These are phyloP conservation scores for Equus quagga DNA, from an alignment of 2,113 vertebrate species.

Conservation along the genomic window DNA sequence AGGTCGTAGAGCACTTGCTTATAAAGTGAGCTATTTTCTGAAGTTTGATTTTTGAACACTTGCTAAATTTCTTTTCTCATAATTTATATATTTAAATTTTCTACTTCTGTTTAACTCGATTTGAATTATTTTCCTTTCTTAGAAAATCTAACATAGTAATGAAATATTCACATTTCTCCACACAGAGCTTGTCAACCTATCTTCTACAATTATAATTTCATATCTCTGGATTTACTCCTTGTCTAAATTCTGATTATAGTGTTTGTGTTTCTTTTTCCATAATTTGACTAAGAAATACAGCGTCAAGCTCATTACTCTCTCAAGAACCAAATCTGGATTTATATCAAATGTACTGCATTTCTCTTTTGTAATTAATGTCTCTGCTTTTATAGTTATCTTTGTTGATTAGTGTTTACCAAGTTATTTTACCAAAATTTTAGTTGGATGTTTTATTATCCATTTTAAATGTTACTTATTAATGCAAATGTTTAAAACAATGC, in stretches of 20 bases:
- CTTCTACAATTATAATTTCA: neutral
- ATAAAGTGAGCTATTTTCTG: neutral
- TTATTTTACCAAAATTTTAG: neutral
- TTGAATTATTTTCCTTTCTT: neutral
- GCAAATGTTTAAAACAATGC: neutral
- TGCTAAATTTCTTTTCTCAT: neutral
- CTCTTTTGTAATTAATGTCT: neutral
- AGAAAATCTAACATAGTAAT: neutral
- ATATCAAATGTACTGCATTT: neutral
- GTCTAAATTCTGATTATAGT: neutral
- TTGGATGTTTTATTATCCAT: neutral
- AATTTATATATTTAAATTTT: neutral
- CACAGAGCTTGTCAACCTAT: neutral
- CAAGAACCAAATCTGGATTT: neutral
- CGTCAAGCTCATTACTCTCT: neutral
- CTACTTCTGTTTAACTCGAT: neutral
- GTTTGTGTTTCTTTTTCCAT: neutral
- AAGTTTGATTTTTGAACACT: neutral
- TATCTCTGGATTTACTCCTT: neutral
- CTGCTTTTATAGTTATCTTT: neutral
- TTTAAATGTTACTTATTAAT: constrained; percentile 17
- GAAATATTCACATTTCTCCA: neutral
- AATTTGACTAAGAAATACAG: neutral
- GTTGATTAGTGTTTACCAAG: neutral
- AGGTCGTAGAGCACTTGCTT: neutral